Base-by-base conservation (phyloP, 1,140 invertebrate species). In the Procambarus virginalis region DNA sequence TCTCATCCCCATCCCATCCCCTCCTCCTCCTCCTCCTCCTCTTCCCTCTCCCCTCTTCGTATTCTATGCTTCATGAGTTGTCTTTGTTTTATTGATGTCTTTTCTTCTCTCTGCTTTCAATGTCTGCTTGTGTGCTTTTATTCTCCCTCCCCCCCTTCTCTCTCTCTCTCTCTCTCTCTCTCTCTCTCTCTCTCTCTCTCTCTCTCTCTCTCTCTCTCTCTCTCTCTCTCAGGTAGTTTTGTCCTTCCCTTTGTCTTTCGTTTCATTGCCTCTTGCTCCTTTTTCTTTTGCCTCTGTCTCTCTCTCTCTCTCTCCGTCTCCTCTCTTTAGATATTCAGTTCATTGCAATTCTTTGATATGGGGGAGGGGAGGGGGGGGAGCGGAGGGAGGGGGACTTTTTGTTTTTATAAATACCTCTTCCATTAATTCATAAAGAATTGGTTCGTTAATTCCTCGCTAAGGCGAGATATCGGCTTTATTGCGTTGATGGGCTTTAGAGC, bases 231-330 rank as follows among this genome's bases (percentile, higher is more conserved):
- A 5, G 5, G 2, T 34, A 5, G 68, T 73, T 73, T 73, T 73
- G n/a, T 73, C 5, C 68, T 34, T 34, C 34, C 68, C 68, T 73
- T 73, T 73, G 68, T 73, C 68, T 73, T 73, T 17, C 68, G n/a
- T 73, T 5, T 34, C 8, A 73, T 34, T 73, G 68, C 60, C 60
- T 64, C 60, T 64, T 64, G 60, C 60, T 12, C 17, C 10, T 64
- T 64, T 64, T 64, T 20, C 20, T 64, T n/a, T 12, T 64, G 12
- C 17, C 60, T 73, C 68, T 73, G n/a, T 73, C 68, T 73, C 22
- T 73, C 68, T 73, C n/a, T n/a, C n/a, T n/a, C 68, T 34, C 17
- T 80, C 48, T 80, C 46, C 58, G n/a, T 80, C 46, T 80, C 78
- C 12, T 58, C 48, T 80, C 78, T 64, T 4, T 64, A 1, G 4